These are phyloP conservation scores for Tetragnatha montana DNA, from an alignment of 2,888 invertebrate species.

Conservation along the genomic window DNA sequence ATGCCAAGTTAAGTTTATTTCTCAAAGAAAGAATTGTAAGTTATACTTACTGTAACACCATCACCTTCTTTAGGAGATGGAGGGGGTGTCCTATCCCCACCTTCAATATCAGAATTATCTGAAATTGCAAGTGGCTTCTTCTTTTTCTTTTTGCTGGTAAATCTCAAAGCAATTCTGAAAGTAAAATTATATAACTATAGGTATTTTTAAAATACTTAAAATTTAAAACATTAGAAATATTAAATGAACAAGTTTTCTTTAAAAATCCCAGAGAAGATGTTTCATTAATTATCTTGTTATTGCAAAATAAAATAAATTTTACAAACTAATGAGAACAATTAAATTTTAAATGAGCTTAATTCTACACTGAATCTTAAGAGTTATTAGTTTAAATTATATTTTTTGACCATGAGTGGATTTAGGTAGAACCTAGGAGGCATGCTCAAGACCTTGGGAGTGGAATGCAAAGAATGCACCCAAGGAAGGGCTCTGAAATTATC, in stretches of 20 bases:
- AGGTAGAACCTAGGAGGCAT: no score
- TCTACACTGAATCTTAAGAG: no score
- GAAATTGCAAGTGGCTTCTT: slow-evolving; percentile 71
- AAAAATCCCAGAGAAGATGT: no score
- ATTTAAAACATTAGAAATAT: neutral
- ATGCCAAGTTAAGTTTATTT: neutral
- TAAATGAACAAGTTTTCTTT: neutral
- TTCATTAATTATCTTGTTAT: no score
- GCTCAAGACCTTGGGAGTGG: no score
- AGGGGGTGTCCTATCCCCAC: slow-evolving; percentile 72
- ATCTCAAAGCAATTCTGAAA: slow-evolving; percentile 73
- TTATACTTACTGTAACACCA: slow-evolving; percentile 58
- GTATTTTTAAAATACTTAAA: neutral
- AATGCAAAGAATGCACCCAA: no score
- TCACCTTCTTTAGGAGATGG: slow-evolving; percentile 73
- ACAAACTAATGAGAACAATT: neutral
- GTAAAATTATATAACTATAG: slow-evolving; percentile 12
- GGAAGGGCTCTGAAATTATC: no score
- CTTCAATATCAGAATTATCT: slow-evolving; percentile 74
- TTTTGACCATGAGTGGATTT: no score
- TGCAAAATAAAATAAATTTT: neutral
- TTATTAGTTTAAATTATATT: no score
- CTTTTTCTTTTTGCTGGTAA: slow-evolving; percentile 73
- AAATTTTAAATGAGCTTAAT: neutral
- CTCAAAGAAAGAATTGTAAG: neutral